Base-by-base conservation (phyloP, 2,113 vertebrate species). In the Poecile atricapillus region DNA sequence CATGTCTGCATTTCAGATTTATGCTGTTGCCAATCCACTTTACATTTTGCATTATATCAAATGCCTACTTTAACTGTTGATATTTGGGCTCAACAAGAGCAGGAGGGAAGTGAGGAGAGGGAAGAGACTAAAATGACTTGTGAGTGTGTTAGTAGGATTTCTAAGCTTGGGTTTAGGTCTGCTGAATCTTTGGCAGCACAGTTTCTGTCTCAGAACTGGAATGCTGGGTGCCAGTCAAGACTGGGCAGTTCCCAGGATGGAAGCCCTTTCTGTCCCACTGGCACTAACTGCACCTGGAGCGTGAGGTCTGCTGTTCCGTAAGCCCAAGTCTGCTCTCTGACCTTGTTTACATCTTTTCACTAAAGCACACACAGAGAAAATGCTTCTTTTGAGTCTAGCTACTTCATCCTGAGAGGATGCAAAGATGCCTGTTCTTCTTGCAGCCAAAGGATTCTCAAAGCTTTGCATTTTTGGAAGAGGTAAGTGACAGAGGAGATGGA, bases 391-490 rank as follows among this genome's bases (percentile, higher is more conserved):
- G 47, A 84, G 21, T 68, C 49, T 64, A 67, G 7, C 31, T 63
- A 6, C 56, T 64, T 84, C 62, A 52, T 28, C 24, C 24, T 53
- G n/a, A 85, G 85, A 71, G 23, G 16, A 82, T 50, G 39, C 19
- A 78, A 84, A 71, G 52, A 35, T 28, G 7, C 14, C 49, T 1
- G 1, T 55, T 52, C 30, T 70, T 81, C 68, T 74, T 82, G 35
- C 25, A 83, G 82, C 65, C 22, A 46, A 71, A 79, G 58, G 46
- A 79, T 24, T 79, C 25, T 65, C 0, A 4, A 67, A 78, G 35
- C 23, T 27, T 70, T 85, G 35, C 7, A 19, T n/a, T 85, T 89
- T 65, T 39, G 37, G 41, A 89, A 87, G 37, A 95, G 92, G 94
- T 93, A 96, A 91, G 94, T 93, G 67, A 33, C 0, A 0, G 14